Evolutionary conservation across 2,888 invertebrate species (phyloP).

Genomic region (Yponomeuta sedellus): DNA sequence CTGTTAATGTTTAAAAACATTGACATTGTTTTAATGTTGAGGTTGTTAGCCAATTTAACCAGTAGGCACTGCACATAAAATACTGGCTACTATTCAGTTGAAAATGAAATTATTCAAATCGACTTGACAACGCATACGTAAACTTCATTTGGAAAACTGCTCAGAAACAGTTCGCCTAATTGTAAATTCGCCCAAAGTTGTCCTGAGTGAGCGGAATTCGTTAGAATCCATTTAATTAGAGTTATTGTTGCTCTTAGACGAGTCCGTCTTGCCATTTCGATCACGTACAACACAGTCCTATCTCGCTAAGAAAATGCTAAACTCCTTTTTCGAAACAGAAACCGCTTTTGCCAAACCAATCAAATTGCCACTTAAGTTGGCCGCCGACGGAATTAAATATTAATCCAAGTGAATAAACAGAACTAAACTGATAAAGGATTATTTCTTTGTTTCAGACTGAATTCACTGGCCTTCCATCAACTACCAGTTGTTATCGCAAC

Average conservation of each 20-base stretch:
- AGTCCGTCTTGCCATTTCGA: conserved; percentile 38
- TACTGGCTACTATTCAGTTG: too few relatives aligned
- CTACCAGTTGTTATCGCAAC: conserved; percentile 28
- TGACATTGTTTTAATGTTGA: too few relatives aligned
- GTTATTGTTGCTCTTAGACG: conserved; percentile 45
- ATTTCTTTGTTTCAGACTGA: conserved; percentile 47
- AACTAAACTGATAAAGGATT: neutral
- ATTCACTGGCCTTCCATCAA: conserved; percentile 23
- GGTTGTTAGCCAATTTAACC: too few relatives aligned
- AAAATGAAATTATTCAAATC: neutral
- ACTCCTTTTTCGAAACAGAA: conserved; percentile 34
- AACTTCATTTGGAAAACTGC: neutral
- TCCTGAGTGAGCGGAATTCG: conserved; percentile 21
- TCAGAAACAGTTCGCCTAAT: conserved; percentile 18
- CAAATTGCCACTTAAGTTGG: conserved; percentile 25
- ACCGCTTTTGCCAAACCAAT: conserved; percentile 33
- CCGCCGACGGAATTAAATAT: conserved; percentile 17
- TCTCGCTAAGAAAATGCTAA: conserved; percentile 37
- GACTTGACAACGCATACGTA: neutral
- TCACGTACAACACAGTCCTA: conserved; percentile 37
- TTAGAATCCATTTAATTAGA: conserved; percentile 45
- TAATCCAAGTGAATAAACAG: conserved; percentile 2
- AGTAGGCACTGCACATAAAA: too few relatives aligned
- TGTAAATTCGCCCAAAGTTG: conserved; percentile 29
- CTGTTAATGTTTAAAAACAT: too few relatives aligned